Conservation (phyloP, 2,113 vertebrate species). For the Anolis carolinensis region DNA sequence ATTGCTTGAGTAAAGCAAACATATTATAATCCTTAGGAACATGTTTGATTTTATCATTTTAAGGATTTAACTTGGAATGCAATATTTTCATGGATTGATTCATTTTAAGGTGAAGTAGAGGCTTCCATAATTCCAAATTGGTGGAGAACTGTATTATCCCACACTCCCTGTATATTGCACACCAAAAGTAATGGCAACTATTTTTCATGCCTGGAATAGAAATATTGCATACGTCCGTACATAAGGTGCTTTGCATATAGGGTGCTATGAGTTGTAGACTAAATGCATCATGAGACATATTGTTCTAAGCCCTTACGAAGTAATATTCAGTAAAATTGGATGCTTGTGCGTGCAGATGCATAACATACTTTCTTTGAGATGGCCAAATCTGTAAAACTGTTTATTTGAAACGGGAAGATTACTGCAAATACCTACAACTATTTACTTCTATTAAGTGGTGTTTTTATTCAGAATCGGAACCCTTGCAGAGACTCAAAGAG, state of each 20-base stretch:
- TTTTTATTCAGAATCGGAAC: not conserved
- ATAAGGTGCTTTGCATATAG: not conserved
- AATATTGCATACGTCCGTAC: not conserved
- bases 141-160: not conserved
- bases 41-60: constrained; percentile 36
- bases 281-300: not conserved
- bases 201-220: not conserved
- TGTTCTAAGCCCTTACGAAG: not conserved
- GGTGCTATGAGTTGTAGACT: not conserved
- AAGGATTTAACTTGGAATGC: not conserved
- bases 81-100: not conserved
- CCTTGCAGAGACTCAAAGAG: not conserved
- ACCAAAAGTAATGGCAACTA: not conserved
- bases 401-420: not conserved
- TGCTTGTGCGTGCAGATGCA: not conserved
- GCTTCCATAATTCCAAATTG: constrained; percentile 26
- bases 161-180: not conserved
- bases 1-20: not conserved
- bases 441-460: not conserved
- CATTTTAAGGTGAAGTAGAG: not conserved
- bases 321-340: not conserved
- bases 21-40: constrained; percentile 42
- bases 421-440: not conserved
- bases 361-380: not conserved
- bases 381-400: not conserved